Evolutionary conservation across 2,888 invertebrate species (phyloP), one percentile per base, ranked within the genome.

Genomic region (Pherbina coryleti): DNA sequence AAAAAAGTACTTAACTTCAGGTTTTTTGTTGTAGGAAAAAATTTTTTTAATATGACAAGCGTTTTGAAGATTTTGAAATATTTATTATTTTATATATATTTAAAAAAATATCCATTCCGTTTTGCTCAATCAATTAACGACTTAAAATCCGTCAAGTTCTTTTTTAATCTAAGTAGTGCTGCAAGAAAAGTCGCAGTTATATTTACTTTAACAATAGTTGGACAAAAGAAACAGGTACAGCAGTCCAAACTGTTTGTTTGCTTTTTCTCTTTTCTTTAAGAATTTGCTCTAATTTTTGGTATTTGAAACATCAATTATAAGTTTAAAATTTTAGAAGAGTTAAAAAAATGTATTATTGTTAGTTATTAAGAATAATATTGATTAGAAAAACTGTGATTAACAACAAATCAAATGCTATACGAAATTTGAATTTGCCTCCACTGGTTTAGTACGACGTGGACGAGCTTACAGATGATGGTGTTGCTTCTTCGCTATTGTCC

Each of bases 391-490:
- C 25, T 60, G 25, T 57, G 25, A 5, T 14, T 17, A 66, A 66
- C n/a, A 19, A 7, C 37, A 8, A n/a, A 64, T n/a, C 14, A 64
- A 64, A 64, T 66, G 37, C 34, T 66, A 31, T 66, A 17, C 19
- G 17, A 31, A 19, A 49, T 49, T 34, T 49, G 17, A 14, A 51
- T 51, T 28, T 71, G 55, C n/a, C 19, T 34, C 66, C 37, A 64
- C n/a, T 64, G 19, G 25, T 69, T 25, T 34, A 51, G 37, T 49
- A 73, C 34, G 79, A 80, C 37, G 76, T 79, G 28, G 79, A 80
- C 51, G 79, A 80, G 60, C 79, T 79, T 17, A 70, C 66, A 3
- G 80, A 79, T 9, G 79, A 79, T 34, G 72, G 37, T 19, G 67
- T 66, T 7, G n/a, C 62, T 25, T 78, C 79, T n/a, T 77, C 75